phyloP scores from a whole-genome alignment of 2,113 vertebrate species.

The Embiotoca jacksoni region DNA sequence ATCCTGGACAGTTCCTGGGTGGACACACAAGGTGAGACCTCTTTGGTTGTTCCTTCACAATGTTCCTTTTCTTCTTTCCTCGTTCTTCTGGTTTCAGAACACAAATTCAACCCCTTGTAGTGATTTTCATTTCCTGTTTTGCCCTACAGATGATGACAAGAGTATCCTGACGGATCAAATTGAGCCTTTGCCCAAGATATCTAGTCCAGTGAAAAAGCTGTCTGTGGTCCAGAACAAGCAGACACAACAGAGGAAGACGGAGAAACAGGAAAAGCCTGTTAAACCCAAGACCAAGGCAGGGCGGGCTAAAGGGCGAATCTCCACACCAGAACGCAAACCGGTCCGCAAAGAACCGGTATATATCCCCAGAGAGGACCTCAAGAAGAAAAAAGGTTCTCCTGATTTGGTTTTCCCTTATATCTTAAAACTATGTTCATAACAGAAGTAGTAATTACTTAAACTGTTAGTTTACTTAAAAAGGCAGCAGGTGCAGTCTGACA shows the following conservation, averaged over 20 bases:
- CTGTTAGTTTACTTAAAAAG: too few relatives aligned
- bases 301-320: slow-evolving; percentile 91
- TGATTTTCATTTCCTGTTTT: slow-evolving; percentile 8
- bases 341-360: slow-evolving; percentile 93
- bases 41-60: neutral
- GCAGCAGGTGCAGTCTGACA: too few relatives aligned
- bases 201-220: slow-evolving; percentile 83
- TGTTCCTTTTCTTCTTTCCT: neutral
- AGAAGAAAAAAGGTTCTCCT: slow-evolving; percentile 98
- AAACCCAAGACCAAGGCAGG: slow-evolving; percentile 91
- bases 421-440: too few relatives aligned
- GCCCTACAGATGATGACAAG: slow-evolving; percentile 93
- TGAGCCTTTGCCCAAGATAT: slow-evolving; percentile 91
- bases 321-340: slow-evolving; percentile 96
- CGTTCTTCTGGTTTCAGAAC: neutral
- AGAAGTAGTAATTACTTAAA: too few relatives aligned
- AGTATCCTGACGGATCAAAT: slow-evolving; percentile 96
- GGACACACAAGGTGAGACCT: slow-evolving; percentile 94
- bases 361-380: slow-evolving; percentile 95
- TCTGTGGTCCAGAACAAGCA: slow-evolving; percentile 59
- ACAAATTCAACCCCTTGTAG: neutral
- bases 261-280: slow-evolving; percentile 87
- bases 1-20: slow-evolving; percentile 99
- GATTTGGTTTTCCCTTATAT: neutral
- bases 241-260: slow-evolving; percentile 72